Percentiles rank a stretch among this genome's conserved stretches.
phyloP scores from a whole-genome alignment of 1,140 invertebrate species.

The Leptoteleia sp. region DNA sequence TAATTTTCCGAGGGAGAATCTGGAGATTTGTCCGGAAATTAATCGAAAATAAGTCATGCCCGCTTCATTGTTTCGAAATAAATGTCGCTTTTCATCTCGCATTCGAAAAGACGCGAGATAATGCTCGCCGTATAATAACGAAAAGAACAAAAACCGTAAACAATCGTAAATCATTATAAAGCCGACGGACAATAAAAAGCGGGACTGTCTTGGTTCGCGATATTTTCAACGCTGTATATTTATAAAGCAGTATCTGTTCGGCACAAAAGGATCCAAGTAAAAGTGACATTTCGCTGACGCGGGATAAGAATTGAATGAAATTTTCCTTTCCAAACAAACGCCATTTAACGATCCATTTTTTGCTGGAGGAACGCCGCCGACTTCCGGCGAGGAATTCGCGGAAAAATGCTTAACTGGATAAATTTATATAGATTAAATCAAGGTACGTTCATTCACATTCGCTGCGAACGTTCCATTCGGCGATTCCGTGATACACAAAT shows the following conservation, averaged over 20 bases:
- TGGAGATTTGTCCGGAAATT: conserved; percentile 22
- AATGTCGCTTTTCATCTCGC: conserved; percentile 1
- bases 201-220: conserved; percentile 18
- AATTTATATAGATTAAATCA: conserved; percentile 38
- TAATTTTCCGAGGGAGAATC: conserved; percentile 10
- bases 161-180: conserved; percentile 37
- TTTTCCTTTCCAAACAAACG: conserved; percentile 39
- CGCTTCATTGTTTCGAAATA: conserved; percentile 7
- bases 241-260: conserved; percentile 35
- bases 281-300: conserved; percentile 23
- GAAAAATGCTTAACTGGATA: conserved; percentile 38
- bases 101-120: conserved; percentile 4
- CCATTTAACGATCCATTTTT: conserved; percentile 42
- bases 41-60: conserved; percentile 17
- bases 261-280: conserved; percentile 38
- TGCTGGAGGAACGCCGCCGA: conserved; percentile 10
- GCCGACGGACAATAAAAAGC: conserved; percentile 24
- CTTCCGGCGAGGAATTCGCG: conserved; percentile 7
- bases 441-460: conserved; percentile 17
- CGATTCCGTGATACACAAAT: conserved; percentile 12
- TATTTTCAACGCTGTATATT: conserved; percentile 29
- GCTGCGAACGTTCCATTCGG: conserved; percentile 21
- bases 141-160: conserved; percentile 1
- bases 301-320: conserved; percentile 22
- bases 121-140: conserved; percentile 6